Base-by-base conservation (phyloP, 2,797 vertebrate genomes). In the Kryptopterus vitreolus region DNA sequence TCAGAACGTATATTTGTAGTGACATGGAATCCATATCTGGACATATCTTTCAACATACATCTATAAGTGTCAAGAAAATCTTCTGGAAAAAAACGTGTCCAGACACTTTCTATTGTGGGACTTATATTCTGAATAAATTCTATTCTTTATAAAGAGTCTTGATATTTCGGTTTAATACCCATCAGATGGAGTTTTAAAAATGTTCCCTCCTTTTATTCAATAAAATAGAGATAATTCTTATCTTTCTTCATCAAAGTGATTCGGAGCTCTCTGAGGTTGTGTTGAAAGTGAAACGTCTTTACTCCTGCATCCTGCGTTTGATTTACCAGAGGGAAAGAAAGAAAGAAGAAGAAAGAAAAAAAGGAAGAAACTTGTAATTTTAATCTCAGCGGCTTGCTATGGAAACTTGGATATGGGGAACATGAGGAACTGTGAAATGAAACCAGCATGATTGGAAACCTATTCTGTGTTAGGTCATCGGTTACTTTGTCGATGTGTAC, bases 381-480 rank as follows among this genome's bases (percentile, higher is more conserved):
- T 59, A 48, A 50, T 81, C 31, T 77, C 5, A 16, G 8, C 57
- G 22, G 22, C 57, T n/a, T 57, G 11, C 16, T 76, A 35, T 26
- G 29, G 55, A 46, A 63, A 38, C 10, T 50, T 71, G 62, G 62
- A 55, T 76, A 66, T 72, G 58, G 53, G 65, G 81, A 81, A 76
- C 78, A 85, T 55, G 63, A 79, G 83, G 79, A 86, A 80, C 70
- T 87, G 77, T 88, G 77, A 86, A 85, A 86, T 84, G 78, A 78
- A 68, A 78, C 52, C 86, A 84, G 85, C 76, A 33, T 73, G 83
- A 77, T 76, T 79, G 62, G 85, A 89, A 22, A 9, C 7, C 31
- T 38, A 33, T 65, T 65, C 33, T 65, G 62, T 38, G 33, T 38
- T 65, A 22, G 33, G 62, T 38, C 3, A 65, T 65, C 33, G 16